Base-by-base conservation (phyloP, 2,113 vertebrate species). In the Anguilla japonica region DNA sequence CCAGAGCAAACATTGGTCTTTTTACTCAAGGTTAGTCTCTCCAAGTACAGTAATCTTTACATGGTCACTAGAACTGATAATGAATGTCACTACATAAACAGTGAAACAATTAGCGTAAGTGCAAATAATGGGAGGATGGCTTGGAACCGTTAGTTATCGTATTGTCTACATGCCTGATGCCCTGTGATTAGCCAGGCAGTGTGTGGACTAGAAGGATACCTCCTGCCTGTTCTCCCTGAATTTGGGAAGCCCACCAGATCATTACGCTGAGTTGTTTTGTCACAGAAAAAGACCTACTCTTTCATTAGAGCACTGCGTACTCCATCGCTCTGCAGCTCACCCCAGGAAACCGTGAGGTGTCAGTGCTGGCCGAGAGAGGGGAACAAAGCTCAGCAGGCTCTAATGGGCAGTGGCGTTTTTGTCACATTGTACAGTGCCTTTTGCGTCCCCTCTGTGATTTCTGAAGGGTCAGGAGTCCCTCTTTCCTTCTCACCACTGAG, bases 221-320 rank as follows among this genome's bases (percentile, higher is more conserved):
- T 89, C 90, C 89, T 89, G 91, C 88, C 85, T 87, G 60, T 9
- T 75, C 87, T 56, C 57, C 63, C 79, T 79, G 86, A 89, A 88
- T 87, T 87, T 85, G 90, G 90, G 87, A 92, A 90, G 88, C 89
- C 89, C 89, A 91, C 90, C 85, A 89, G 89, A 89, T 92, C 90
- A 90, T 91, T 92, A 91, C 86, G 88, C 83, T 91, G 91, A 92
- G 87, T 90, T 92, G 91, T 92, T 92, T 92, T 92, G 91, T 92
- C 91, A 91, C 87, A 83, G 84, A 88, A 85, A 89, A 88, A 89
- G 85, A 91, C 88, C 87, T 84, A 90, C 83, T 79, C 88, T 88
- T 88, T 92, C 88, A 91, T 90, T 92, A 90, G 86, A 89, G 91
- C 89, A 56, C 81, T 46, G 84, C 79, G 78, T 34, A 83, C 80